Evolutionary conservation across 2,888 invertebrate genomes (phyloP), one percentile per base, ranked within the genome.

Genomic region (Phaedon cochleariae): DNA sequence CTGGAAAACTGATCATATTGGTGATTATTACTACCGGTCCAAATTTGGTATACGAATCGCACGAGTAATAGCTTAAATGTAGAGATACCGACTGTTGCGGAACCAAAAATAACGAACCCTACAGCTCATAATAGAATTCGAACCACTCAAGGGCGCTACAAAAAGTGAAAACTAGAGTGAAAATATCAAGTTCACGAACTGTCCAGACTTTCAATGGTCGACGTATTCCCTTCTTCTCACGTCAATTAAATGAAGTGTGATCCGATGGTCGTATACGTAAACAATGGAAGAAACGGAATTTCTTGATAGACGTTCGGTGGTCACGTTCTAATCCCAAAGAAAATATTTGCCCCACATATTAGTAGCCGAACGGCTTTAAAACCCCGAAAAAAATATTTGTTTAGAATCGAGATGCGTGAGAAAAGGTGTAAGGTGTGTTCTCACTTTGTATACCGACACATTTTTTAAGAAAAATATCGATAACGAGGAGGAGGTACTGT

Each of bases 361-460:
- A 65, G 65, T 65, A 54, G 61, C 62, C 54, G 60, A 55, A 53
- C 62, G 58, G 62, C 65, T 68, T 68, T 62, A 65, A 68, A 63
- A 60, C 53, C 53, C 57, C 59, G 68, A 68, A 68, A 65, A 64
- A 64, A 61, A 59, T 68, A 65, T 68, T 68, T 68, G 68, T 61
- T 61, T 49, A 65, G 48, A 51, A 51, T 51, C 48, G 54, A 61
- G 54, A 63, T 60, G 60, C 68, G 68, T 68, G 68, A 64, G 68
- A 68, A 68, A 61, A 59, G 53, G 61, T 53, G 51, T 58, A 37
- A 65, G 65, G 68, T 54, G 65, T 63, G 65, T 58, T 53, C 48
- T 41, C 51, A 63, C 34, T 57, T 29, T 29, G 45, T 18, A n/a
- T 17, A 31, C 29, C 26, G 29, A 51, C 29, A 18, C 15, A 26